Percentiles rank a stretch among this genome's conserved stretches.
phyloP scores from a whole-genome alignment of 2,888 invertebrate species.

The Macaria liturata region DNA sequence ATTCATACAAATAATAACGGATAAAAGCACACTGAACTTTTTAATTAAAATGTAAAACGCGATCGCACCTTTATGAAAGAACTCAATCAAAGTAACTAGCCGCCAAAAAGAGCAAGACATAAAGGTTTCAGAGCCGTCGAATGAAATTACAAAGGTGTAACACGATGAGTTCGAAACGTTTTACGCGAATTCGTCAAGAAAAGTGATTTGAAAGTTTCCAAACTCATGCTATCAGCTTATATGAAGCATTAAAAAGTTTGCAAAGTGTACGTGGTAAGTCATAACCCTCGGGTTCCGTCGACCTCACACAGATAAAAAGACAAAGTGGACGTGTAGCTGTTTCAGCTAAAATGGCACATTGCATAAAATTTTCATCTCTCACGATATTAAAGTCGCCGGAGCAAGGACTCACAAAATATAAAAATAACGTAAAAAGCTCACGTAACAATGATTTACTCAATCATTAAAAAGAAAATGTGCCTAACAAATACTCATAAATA shows the following conservation, averaged over 20 bases:
- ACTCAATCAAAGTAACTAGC: slow-evolving; percentile 62
- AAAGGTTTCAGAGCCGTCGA: slow-evolving; percentile 31
- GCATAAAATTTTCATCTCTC: slow-evolving; percentile 7
- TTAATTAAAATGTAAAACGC: not conserved
- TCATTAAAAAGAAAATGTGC: slow-evolving; percentile 22
- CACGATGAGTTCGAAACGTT: slow-evolving; percentile 34
- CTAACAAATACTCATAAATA: slow-evolving; percentile 25
- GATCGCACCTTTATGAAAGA: slow-evolving; percentile 48
- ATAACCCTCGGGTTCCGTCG: slow-evolving; percentile 23
- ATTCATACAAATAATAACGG: too few relatives aligned
- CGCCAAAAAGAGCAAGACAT: slow-evolving; percentile 44
- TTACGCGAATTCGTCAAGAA: slow-evolving; percentile 38
- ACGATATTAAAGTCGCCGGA: slow-evolving; percentile 3
- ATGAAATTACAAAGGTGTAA: slow-evolving; percentile 35
- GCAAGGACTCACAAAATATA: slow-evolving; percentile 9
- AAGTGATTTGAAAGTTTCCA: slow-evolving; percentile 37
- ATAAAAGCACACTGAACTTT: too few relatives aligned
- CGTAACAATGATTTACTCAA: slow-evolving; percentile 23
- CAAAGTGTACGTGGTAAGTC: slow-evolving; percentile 32
- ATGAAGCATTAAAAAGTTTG: slow-evolving; percentile 37
- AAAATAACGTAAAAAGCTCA: slow-evolving; percentile 19
- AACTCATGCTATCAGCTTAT: slow-evolving; percentile 35
- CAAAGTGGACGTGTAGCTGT: slow-evolving; percentile 22
- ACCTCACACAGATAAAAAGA: slow-evolving; percentile 20
- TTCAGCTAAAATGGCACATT: slow-evolving; percentile 14